A percentile compares a stretch with the other conserved stretches of the same genome.
phyloP scores from a whole-genome alignment of 2,113 vertebrate genomes.

The Ophthalmolycus amberensis region DNA sequence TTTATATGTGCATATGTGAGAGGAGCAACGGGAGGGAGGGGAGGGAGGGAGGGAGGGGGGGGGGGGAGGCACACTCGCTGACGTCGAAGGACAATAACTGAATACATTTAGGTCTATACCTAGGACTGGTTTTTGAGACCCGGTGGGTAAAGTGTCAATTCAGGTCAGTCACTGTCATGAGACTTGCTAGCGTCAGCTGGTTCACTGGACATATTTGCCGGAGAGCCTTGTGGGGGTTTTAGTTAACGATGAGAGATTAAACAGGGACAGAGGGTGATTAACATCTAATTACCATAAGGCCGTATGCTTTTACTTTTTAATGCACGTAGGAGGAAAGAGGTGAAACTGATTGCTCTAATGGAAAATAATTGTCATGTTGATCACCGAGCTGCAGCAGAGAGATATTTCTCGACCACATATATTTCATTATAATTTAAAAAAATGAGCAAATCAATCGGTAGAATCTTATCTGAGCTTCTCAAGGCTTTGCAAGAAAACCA shows the following conservation, averaged over 20 bases:
- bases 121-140: neutral
- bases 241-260: conserved; percentile 22
- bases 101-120: conserved; percentile 1
- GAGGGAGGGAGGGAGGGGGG: neutral
- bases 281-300: conserved; percentile 29
- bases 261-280: conserved; percentile 24
- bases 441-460: conserved; percentile 11
- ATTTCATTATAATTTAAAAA: neutral
- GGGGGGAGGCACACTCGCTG: neutral
- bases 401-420: neutral
- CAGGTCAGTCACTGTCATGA: conserved; percentile 30
- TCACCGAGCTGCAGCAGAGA: conserved; percentile 4
- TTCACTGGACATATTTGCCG: conserved; percentile 18
- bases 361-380: neutral
- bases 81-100: conserved; percentile 21
- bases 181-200: conserved; percentile 15
- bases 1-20: conserved; percentile 14
- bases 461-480: conserved; percentile 1
- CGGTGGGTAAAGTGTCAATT: conserved; percentile 17
- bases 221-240: conserved; percentile 21
- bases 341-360: neutral
- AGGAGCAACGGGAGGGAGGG: neutral
- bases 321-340: neutral
- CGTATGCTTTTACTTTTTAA: neutral
- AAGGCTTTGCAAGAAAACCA: neutral